Evolutionary conservation across 2,113 vertebrate genomes (phyloP).

Genomic region (Xenotilapia caudafasciata): DNA sequence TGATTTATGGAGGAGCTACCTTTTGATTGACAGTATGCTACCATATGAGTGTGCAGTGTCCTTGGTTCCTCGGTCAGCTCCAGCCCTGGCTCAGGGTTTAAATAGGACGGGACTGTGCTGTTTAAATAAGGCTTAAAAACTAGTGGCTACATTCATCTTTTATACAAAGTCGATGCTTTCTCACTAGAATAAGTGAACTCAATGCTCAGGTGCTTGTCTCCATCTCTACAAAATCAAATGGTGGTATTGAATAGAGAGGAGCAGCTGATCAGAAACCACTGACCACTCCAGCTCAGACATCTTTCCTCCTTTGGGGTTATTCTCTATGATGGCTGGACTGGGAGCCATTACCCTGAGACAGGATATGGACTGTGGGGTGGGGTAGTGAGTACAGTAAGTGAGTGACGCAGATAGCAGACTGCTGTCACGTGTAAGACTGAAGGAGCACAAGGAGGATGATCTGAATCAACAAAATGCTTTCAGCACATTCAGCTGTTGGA

Average conservation of each 20-base stretch:
- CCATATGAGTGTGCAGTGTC: neutral
- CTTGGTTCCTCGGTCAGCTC: rapidly evolving
- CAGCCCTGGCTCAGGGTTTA: neutral
- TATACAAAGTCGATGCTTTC: neutral
- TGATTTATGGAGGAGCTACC: neutral
- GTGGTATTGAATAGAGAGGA: neutral
- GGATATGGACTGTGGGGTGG: neutral
- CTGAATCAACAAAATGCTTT: neutral
- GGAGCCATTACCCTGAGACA: constrained; percentile 13
- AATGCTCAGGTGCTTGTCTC: neutral
- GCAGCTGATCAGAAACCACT: neutral
- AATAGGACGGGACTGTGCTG: neutral
- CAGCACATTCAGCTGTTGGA: neutral
- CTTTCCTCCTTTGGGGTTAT: neutral
- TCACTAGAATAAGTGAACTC: neutral
- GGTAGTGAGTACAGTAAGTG: neutral
- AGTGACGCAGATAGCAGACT: neutral
- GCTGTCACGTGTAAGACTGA: neutral
- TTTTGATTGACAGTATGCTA: neutral
- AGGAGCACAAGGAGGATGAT: neutral
- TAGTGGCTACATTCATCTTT: neutral
- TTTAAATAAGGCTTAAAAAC: neutral
- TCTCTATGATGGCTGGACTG: neutral
- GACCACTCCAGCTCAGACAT: neutral
- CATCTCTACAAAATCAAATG: neutral